A percentile compares a stretch with the other conserved stretches of the same genome.
Evolutionary conservation across 2,888 invertebrate species (phyloP).

Genomic region (Eupithecia dodoneata): DNA sequence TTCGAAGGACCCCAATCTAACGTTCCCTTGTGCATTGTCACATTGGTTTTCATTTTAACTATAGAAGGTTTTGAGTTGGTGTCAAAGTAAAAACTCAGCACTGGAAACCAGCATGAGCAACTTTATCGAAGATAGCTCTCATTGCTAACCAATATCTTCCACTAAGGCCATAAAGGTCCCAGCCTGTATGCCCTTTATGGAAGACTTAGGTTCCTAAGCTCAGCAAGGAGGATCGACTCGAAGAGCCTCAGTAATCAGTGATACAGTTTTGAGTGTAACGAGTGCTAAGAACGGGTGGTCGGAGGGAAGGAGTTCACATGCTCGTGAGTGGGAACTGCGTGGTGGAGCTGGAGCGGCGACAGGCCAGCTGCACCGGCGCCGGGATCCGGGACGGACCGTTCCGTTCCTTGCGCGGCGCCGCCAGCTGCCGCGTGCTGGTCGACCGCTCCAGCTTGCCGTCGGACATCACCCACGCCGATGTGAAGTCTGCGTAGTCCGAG

Average conservation of each 20-base stretch:
- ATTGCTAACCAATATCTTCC: background rate
- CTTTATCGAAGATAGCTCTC: background rate
- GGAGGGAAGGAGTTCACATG: background rate
- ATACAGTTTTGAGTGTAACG: background rate
- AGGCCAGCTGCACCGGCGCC: constrained; percentile 75
- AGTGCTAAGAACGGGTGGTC: background rate
- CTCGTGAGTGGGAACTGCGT: constrained; percentile 67
- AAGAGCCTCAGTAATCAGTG: background rate
- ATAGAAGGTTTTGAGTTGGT: background rate
- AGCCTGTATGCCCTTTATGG: background rate
- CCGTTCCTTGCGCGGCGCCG: constrained; percentile 76
- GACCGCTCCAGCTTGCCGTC: constrained; percentile 87
- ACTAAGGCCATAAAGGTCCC: background rate
- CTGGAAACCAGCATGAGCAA: background rate
- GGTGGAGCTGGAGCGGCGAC: constrained; percentile 77
- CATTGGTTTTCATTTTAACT: background rate
- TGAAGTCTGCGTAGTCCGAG: constrained; percentile 87
- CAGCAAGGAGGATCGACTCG: background rate
- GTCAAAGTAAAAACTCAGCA: background rate
- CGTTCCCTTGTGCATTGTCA: background rate
- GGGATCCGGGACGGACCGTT: constrained; percentile 77
- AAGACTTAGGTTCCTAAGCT: background rate
- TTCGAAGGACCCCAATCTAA: background rate
- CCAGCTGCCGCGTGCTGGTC: constrained; percentile 81
- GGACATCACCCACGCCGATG: constrained; percentile 89